These are phyloP conservation scores for Xiphorhynchus elegans DNA, from an alignment of 2,113 vertebrate species.

Conservation along the genomic window DNA sequence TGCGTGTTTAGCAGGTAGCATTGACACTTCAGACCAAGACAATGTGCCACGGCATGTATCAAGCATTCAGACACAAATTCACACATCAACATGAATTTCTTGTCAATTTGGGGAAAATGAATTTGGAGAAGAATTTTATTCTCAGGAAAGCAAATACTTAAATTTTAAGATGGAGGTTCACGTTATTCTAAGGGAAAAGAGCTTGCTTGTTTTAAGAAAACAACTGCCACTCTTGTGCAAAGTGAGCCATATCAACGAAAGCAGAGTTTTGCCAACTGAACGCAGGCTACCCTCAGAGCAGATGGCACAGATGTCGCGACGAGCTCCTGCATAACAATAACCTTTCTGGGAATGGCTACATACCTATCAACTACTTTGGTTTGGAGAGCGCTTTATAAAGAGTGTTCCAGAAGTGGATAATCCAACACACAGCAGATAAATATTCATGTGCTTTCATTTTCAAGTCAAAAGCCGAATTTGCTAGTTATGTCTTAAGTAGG, in stretches of 20 bases:
- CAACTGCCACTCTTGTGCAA: background rate
- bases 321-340: background rate
- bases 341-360: background rate
- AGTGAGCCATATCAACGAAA: background rate
- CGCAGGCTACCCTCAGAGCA: background rate
- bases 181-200: background rate
- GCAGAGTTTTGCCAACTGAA: background rate
- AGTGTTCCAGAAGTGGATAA: background rate
- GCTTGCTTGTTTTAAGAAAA: background rate
- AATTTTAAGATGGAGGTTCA: background rate
- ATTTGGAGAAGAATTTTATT: background rate
- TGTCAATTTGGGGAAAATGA: background rate
- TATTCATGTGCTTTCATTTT: background rate
- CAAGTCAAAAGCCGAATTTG: background rate
- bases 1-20: background rate
- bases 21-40: background rate
- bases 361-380: background rate
- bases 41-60: background rate
- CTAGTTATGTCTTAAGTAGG: background rate
- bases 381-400: fast-evolving
- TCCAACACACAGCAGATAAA: background rate
- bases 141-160: background rate
- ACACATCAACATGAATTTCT: background rate
- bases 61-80: background rate
- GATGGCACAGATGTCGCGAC: background rate